A percentile compares a stretch with the other conserved stretches of the same genome.
phyloP scores from a whole-genome alignment of 2,888 invertebrate species.

The Drosophila paramelanica region DNA sequence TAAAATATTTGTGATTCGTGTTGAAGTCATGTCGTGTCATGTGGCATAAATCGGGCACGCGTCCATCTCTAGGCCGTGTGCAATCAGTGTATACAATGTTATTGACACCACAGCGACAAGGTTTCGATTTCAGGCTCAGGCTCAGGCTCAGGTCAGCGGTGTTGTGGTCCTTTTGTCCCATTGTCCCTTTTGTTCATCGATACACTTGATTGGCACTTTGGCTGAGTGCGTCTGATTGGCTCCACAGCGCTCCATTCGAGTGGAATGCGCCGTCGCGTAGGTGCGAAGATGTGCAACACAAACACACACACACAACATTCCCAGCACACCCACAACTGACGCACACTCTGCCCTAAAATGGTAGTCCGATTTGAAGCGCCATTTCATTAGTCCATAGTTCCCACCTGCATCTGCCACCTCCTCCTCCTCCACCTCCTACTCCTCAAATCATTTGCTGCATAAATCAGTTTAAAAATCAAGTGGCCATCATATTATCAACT shows the following conservation, averaged over 20 bases:
- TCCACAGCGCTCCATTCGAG: constrained; percentile 39
- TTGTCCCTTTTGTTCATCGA: constrained; percentile 30
- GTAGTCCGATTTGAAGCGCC: constrained; percentile 46
- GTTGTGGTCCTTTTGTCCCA: constrained; percentile 44
- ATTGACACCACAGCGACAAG: constrained; percentile 69
- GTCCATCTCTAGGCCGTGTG: constrained; percentile 33
- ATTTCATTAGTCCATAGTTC: constrained; percentile 58
- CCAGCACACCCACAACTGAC: constrained; percentile 23
- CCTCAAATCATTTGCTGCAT: constrained; percentile 35
- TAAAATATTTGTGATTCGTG: constrained; percentile 14
- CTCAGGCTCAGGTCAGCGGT: constrained; percentile 25
- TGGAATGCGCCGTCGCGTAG: constrained; percentile 53
- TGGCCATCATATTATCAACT: constrained; percentile 64
- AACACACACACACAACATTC: constrained; percentile 9
- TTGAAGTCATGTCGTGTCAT: constrained; percentile 12
- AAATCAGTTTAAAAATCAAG: constrained; percentile 69
- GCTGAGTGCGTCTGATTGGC: constrained; percentile 66
- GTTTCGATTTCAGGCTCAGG: constrained; percentile 61
- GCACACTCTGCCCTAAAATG: constrained; percentile 33
- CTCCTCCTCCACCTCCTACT: constrained; percentile 1
- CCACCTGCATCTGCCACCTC: constrained; percentile 2
- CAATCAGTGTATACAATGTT: constrained; percentile 57
- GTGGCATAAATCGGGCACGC: constrained; percentile 14
- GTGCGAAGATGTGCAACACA: constrained; percentile 33
- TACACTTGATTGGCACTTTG: constrained; percentile 70